Base-by-base conservation (phyloP, 2,797 vertebrate genomes). In the Gymnodraco acuticeps region DNA sequence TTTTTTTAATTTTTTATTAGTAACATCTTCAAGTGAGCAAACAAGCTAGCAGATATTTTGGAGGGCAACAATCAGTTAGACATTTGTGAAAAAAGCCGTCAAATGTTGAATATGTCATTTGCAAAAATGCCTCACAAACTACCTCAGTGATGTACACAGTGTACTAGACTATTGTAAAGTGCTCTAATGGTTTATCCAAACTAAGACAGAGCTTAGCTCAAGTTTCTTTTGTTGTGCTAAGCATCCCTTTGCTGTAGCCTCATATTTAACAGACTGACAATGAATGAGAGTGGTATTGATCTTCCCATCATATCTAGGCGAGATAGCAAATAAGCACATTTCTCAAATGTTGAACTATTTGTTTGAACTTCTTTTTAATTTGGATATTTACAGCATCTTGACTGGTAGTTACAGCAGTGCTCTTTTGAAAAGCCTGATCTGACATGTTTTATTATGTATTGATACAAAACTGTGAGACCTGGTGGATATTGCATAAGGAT, bases 401-500 rank as follows among this genome's bases (percentile, higher is more conserved):
- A 73, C 64, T 73, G 38, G 51, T 48, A 75, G 64, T 43, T 62
- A 52, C 56, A 60, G 64, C 79, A 74, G 70, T 64, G 81, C 60
- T 84, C 77, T 80, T 83, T 83, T 80, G 73, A 85, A 80, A 48
- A 87, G 62, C 60, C 58, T 27, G 11, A 71, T 33, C 53, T 27
- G 55, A 70, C 62, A 64, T 81, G 80, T 80, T 38, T 54, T 45
- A 64, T 73, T 73, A 61, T 62, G 58, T 20, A 42, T 45, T 58
- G 73, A 82, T 69, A 64, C 62, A 27, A 14, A 23, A 41, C 65
- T 46, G 64, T 64, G 55, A 60, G 54, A 66, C 54, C 59, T 60
- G 52, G 67, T 65, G 76, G 58, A 76, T 84, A 76, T 63, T 56
- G 43, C 61, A 31, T 60, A 38, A 31, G 50, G 64, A 68, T 61